phyloP scores from a whole-genome alignment of 2,113 vertebrate genomes.

The Gallinago undulata region DNA sequence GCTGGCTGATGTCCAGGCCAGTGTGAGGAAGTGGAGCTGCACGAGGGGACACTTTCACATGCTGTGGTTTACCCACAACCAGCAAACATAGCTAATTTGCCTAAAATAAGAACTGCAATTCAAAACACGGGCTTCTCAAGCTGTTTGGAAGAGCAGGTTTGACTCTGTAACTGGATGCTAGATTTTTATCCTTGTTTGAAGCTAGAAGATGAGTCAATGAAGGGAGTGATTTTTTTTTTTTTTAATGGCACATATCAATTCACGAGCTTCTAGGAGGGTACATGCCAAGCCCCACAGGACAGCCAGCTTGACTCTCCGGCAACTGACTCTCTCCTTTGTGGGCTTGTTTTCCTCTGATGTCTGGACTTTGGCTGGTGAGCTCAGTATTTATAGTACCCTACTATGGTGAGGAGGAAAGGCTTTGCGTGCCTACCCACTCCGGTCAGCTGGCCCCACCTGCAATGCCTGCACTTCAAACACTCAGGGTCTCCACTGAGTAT shows the following conservation, averaged over 20 bases:
- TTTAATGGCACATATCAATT: background rate
- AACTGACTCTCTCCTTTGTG: fast-evolving
- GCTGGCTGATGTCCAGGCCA: background rate
- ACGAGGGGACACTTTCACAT: background rate
- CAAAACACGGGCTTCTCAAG: background rate
- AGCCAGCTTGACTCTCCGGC: background rate
- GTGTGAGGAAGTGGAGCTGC: background rate
- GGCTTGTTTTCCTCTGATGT: background rate
- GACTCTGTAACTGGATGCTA: background rate
- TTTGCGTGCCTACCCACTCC: background rate
- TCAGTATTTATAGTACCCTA: background rate
- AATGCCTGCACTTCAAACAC: background rate
- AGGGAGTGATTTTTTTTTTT: background rate
- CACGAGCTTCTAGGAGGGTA: background rate
- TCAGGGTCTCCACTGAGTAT: background rate
- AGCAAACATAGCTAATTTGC: background rate
- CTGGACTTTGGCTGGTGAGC: background rate
- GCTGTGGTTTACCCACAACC: background rate
- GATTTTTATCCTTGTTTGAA: background rate
- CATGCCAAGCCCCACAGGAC: background rate
- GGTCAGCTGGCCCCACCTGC: background rate
- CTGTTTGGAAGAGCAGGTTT: background rate
- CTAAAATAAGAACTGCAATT: background rate
- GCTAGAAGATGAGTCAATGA: background rate
- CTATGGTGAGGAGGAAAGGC: background rate